A percentile compares a stretch with the other conserved stretches of the same genome.
Conservation (phyloP, 2,797 vertebrate species). For the Lagodon rhomboides region DNA sequence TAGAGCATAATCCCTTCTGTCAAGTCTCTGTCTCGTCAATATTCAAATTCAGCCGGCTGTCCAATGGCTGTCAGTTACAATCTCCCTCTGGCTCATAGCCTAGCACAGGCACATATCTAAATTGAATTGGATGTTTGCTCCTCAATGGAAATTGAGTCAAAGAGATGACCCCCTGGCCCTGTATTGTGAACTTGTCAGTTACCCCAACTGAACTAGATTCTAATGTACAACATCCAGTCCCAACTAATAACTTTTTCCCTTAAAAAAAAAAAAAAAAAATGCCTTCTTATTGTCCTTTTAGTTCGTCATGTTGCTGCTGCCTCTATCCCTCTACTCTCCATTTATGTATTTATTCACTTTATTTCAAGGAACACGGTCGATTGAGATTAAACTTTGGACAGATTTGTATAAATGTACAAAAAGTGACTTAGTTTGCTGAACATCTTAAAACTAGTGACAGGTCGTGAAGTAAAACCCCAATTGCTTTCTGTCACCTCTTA, state of each 20-base stretch:
- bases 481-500: background rate
- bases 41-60: slow-evolving; percentile 85
- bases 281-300: slow-evolving; percentile 18
- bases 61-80: slow-evolving; percentile 87
- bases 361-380: background rate
- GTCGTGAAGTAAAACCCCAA: background rate
- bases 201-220: slow-evolving; percentile 62
- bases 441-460: slow-evolving; percentile 7
- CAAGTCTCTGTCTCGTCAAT: slow-evolving; percentile 87
- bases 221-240: slow-evolving; percentile 55
- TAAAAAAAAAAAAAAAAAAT: background rate
- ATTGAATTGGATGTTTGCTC: slow-evolving; percentile 85
- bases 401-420: background rate
- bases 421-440: slow-evolving; percentile 16
- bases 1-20: slow-evolving; percentile 86
- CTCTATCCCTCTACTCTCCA: background rate
- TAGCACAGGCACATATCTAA: slow-evolving; percentile 82
- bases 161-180: slow-evolving; percentile 73
- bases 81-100: slow-evolving; percentile 79
- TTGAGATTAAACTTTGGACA: background rate
- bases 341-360: background rate
- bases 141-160: slow-evolving; percentile 82
- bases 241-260: slow-evolving; percentile 32
- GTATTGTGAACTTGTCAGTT: slow-evolving; percentile 81
- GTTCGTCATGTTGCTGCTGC: background rate